Evolutionary conservation across 1,140 invertebrate species (phyloP), one percentile per base, ranked within the genome.

Genomic region (Drosophila setifemur): DNA sequence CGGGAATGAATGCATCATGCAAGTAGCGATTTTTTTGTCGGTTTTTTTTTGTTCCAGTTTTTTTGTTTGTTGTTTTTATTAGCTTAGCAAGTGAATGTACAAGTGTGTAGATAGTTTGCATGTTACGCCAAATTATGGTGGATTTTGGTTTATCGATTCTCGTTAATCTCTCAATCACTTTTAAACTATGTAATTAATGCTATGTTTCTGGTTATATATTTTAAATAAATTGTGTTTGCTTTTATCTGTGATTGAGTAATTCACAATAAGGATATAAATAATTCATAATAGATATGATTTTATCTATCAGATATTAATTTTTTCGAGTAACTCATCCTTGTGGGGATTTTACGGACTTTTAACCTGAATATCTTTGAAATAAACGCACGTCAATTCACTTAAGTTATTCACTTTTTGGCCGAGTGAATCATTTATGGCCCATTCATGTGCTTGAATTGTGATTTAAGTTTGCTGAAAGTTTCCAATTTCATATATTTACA

Each of bases 71-170:
- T n/a, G n/a, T 23, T 23, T 23, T 23, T 5, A 5, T 8, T 8
- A 7, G 33, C 18, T 28, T 16, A 8, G 12, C 5, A 25, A 43
- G 37, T 53, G 49, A 53, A 53, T 53, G 49, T 53, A 12, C 14
- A 19, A 43, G 26, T 23, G 18, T 14, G n/a, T 9, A 19, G 28
- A 42, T 16, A 40, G 23, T 52, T 52, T 52, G 37, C 49, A 52
- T 53, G 49, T 25, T 43, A 7, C 23, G 14, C 43, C 4, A 26
- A 43, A 52, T 33, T 48, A 44, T 28, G 5, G 14, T 12, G 14
- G 12, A 2, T 4, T 37, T 37, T 37, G 8, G 5, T 37, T 37
- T 37, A 37, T 37, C 12, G 14, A 37, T 37, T 37, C 33, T 37
- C 33, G 14, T 31, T 37, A 18, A 37, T 37, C 14, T 16, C 37